Conservation (phyloP, 53 echinoderm and acorn worm species). For the Astropecten irregularis region DNA sequence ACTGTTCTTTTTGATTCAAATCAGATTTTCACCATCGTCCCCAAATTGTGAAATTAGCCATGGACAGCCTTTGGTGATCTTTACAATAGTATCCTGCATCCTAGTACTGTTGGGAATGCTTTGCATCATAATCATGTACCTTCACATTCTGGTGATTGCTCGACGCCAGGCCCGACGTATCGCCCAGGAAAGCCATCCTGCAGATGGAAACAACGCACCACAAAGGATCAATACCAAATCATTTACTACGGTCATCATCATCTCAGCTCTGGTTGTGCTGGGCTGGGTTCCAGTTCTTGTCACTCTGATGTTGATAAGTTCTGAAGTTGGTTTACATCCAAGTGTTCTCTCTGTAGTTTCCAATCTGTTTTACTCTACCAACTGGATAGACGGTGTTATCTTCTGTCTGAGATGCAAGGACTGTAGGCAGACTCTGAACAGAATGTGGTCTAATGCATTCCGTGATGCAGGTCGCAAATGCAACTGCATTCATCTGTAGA, state of each 20-base stretch:
- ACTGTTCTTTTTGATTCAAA: not conserved
- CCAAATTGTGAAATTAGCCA: not conserved
- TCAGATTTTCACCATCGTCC: not conserved
- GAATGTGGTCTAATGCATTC: not conserved
- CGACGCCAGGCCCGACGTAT: constrained; percentile 29
- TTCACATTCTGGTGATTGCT: constrained; percentile 25
- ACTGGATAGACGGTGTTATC: not conserved
- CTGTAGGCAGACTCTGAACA: not conserved
- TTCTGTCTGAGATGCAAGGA: not conserved
- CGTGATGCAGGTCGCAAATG: not conserved
- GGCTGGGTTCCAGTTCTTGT: constrained; percentile 1
- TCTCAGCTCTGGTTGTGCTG: not conserved
- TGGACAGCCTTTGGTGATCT: too few species aligned
- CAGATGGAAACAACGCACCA: not conserved
- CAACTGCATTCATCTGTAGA: not conserved
- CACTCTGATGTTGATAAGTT: too few species aligned
- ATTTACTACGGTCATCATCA: not conserved
- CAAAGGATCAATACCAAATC: not conserved
- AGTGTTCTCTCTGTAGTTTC: not conserved
- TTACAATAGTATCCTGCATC: not conserved
- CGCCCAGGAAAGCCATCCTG: constrained; percentile 7
- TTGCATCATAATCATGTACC: not conserved
- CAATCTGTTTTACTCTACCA: not conserved
- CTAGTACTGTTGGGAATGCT: not conserved
- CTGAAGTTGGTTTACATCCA: too few species aligned